These are phyloP conservation scores for Sebastes hopkinsi DNA, from an alignment of 2,797 vertebrate genomes.

Conservation along the genomic window DNA sequence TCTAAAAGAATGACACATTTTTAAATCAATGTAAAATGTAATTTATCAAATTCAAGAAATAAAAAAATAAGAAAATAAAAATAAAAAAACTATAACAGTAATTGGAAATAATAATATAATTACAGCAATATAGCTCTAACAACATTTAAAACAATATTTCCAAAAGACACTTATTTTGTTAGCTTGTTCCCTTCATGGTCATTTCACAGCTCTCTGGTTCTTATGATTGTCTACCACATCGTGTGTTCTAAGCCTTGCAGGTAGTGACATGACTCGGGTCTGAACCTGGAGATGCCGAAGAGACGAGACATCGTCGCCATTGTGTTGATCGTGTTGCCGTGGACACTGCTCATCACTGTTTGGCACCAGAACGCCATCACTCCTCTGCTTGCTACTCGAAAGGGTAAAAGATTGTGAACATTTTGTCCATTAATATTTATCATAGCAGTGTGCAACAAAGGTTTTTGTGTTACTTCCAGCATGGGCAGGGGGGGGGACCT, in stretches of 20 bases:
- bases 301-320: slow-evolving; percentile 90
- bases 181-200: neutral
- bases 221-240: neutral
- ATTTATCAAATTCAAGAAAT: neutral
- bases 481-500: neutral
- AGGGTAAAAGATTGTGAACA: slow-evolving; percentile 1
- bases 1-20: neutral
- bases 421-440: neutral
- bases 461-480: neutral
- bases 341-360: slow-evolving; percentile 90
- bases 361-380: slow-evolving; percentile 88
- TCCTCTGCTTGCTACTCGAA: slow-evolving; percentile 80
- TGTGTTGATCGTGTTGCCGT: slow-evolving; percentile 90
- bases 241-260: slow-evolving; percentile 31
- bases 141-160: too few relatives aligned
- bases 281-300: slow-evolving; percentile 86
- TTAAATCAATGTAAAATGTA: neutral
- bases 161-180: neutral
- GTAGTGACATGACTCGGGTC: slow-evolving; percentile 62
- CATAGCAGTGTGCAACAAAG: neutral
- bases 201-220: neutral
- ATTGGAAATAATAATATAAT: neutral
- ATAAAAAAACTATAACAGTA: neutral
- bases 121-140: neutral
- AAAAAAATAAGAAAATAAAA: too few relatives aligned